Percentiles rank a stretch among this genome's conserved stretches.
These are phyloP conservation scores for Lasioglossum oenotherae DNA, from an alignment of 2,888 invertebrate species.

Conservation along the genomic window DNA sequence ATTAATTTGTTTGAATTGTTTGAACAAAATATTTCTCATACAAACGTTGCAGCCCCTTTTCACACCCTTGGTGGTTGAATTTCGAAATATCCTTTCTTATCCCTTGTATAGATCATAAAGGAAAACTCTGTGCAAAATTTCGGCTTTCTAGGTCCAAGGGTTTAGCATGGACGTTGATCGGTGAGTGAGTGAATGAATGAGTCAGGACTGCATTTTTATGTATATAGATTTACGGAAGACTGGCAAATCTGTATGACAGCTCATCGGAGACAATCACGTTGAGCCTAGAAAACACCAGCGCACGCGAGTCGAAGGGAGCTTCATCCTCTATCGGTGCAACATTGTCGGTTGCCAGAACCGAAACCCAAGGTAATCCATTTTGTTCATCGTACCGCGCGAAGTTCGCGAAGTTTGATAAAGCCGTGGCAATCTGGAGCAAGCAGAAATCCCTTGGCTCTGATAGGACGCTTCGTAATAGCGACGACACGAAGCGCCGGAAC, in stretches of 20 bases:
- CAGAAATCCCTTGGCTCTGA: conserved; percentile 20
- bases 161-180: too few relatives aligned
- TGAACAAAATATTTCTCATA: too few relatives aligned
- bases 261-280: neutral
- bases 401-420: conserved; percentile 22
- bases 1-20: too few relatives aligned
- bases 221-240: conserved; percentile 26
- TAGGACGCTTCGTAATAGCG: conserved; percentile 2
- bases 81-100: too few relatives aligned
- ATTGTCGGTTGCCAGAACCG: neutral
- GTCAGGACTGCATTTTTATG: too few relatives aligned
- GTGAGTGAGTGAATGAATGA: too few relatives aligned
- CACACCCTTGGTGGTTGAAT: too few relatives aligned
- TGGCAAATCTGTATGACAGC: conserved; percentile 8
- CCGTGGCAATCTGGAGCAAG: conserved; percentile 6
- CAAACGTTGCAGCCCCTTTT: too few relatives aligned
- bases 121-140: too few relatives aligned
- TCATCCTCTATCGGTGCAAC: neutral
- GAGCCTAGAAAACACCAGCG: conserved; percentile 9
- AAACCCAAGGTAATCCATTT: conserved; percentile 31
- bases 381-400: conserved; percentile 28
- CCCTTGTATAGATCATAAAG: too few relatives aligned
- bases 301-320: neutral
- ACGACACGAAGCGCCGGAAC: neutral
- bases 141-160: too few relatives aligned